Evolutionary conservation across 2,888 invertebrate species (phyloP).

Genomic region (Halocaridina rubra): DNA sequence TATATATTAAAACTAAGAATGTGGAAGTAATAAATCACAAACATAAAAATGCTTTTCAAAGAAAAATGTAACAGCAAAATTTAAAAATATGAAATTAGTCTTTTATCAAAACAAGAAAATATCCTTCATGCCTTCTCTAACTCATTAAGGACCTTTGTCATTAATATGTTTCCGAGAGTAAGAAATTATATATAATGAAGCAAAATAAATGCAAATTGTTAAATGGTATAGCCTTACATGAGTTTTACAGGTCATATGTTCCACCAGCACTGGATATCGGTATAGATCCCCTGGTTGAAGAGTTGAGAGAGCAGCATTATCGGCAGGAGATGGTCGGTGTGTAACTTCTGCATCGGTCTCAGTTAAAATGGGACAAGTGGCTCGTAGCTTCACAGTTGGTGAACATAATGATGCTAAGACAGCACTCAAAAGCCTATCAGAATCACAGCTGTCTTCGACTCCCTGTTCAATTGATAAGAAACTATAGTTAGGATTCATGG

Average conservation of each 20-base stretch:
- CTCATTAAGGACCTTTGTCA: too few relatives aligned
- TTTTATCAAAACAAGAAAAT: too few relatives aligned
- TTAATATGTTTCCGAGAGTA: too few relatives aligned
- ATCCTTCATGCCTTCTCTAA: too few relatives aligned
- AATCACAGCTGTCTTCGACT: constrained; percentile 57
- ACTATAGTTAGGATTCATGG: too few relatives aligned
- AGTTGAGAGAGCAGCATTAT: constrained; percentile 78
- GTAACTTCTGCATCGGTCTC: constrained; percentile 67
- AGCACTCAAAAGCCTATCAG: constrained; percentile 79
- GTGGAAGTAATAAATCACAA: too few relatives aligned
- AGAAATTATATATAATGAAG: too few relatives aligned
- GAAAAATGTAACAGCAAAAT: neutral
- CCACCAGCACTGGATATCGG: constrained; percentile 81
- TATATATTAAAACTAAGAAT: too few relatives aligned
- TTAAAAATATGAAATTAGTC: neutral
- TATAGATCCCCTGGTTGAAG: constrained; percentile 77
- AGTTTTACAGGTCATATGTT: constrained; percentile 81
- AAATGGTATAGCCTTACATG: constrained; percentile 68
- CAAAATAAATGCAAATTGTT: neutral
- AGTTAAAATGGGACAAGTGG: constrained; percentile 79
- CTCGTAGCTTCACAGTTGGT: constrained; percentile 79
- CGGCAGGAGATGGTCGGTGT: constrained; percentile 71
- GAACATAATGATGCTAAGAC: constrained; percentile 87
- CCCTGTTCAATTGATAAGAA: constrained; percentile 4
- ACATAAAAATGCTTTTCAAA: neutral